Evolutionary conservation across 2,797 vertebrate species (phyloP).

Genomic region (Nothura maculosa): DNA sequence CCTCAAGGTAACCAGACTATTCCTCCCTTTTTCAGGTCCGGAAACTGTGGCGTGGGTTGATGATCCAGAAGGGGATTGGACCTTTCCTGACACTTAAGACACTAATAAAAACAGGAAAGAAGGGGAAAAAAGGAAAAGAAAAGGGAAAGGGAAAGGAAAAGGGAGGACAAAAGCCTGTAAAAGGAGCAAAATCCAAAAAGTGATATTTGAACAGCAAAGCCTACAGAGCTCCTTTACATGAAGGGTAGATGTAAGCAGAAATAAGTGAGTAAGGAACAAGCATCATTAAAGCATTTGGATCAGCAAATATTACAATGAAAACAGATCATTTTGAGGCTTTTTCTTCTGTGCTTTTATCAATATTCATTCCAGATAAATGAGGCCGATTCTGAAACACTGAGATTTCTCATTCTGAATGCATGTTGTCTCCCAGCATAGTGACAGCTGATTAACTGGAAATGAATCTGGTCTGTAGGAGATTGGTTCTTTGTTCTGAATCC

Average conservation of each 20-base stretch:
- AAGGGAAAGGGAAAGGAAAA: background rate
- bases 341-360: background rate
- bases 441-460: background rate
- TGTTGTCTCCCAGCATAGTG: background rate
- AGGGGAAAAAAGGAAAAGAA: conserved; percentile 69
- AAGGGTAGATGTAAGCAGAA: background rate
- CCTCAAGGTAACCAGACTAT: background rate
- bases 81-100: conserved; percentile 27
- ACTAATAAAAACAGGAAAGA: background rate
- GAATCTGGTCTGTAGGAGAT: background rate
- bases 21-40: conserved; percentile 68
- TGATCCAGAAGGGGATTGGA: conserved; percentile 65
- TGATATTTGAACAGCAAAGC: conserved; percentile 29
- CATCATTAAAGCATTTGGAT: background rate
- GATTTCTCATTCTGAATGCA: background rate
- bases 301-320: background rate
- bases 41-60: conserved; percentile 58
- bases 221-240: background rate
- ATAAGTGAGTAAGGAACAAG: background rate
- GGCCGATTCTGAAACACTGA: background rate
- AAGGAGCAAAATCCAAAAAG: conserved; percentile 56
- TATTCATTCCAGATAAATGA: background rate
- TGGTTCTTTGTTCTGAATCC: background rate
- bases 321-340: background rate
- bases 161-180: conserved; percentile 10